Evolutionary conservation across 2,888 invertebrate species (phyloP), one percentile per base, ranked within the genome.

Genomic region (Drosophila hamatofila): DNA sequence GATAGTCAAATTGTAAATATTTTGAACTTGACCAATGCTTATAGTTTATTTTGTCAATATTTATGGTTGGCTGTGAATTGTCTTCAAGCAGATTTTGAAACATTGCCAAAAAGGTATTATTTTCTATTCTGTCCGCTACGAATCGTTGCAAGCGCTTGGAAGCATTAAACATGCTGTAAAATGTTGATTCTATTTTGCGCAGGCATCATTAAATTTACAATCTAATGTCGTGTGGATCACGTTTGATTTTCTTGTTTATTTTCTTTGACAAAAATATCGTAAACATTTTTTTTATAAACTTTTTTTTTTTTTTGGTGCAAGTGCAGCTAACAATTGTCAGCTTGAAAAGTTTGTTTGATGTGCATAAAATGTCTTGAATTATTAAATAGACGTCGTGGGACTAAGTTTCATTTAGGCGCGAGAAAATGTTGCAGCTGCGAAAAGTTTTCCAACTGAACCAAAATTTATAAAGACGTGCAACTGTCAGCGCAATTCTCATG

Each of bases 401-500:
- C 41, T 14, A 18, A 56, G 30, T 52, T 52, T 18, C 25, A 62
- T 41, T 59, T 74, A 60, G 46, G 25, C 30, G 42, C 33, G 48
- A 44, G 37, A 37, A 61, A 59, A 61, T 44, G 42, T 44, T 61
- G 73, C 80, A 81, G 74, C 74, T 80, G 74, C 77, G 70, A 61
- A 49, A 64, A 74, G 68, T 70, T 62, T 76, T 51, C 54, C 65
- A 77, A 75, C 54, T 70, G 65, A 59, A 70, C 58, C 49, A 68
- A 63, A 81, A 81, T 56, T 56, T 78, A 72, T 75, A 68, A 58
- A 75, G 79, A 81, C 84, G 63, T 70, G 27, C 71, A 61, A 76
- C 71, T 84, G 87, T 82, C 87, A 78, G 59, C 71, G 62, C 57
- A 55, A 76, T 79, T 76, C 61, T 66, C 71, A 68, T 44, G 65